phyloP scores from a whole-genome alignment of 2,797 vertebrate species.

The Eulemur coronatus region DNA sequence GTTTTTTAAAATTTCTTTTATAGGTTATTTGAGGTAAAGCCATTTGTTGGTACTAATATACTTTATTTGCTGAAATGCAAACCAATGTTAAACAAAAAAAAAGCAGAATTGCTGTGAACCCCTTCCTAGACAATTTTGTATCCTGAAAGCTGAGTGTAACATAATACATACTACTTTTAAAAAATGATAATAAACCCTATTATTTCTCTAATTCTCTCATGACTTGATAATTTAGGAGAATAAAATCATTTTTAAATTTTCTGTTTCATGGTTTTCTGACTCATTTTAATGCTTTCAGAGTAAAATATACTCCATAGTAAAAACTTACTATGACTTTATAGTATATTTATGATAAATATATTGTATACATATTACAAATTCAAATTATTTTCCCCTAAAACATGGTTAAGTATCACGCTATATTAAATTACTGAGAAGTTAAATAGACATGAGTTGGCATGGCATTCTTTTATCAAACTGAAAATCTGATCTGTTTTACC shows the following conservation, averaged over 20 bases:
- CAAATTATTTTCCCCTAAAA: neutral
- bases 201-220: neutral
- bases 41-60: neutral
- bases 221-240: neutral
- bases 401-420: neutral
- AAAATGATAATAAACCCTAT: neutral
- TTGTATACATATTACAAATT: neutral
- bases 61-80: slow-evolving; percentile 46
- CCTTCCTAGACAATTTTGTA: neutral
- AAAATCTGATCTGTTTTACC: slow-evolving; percentile 10
- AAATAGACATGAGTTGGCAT: neutral
- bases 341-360: neutral
- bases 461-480: neutral
- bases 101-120: neutral
- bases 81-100: neutral
- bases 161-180: neutral
- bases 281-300: neutral
- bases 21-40: neutral
- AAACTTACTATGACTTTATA: neutral
- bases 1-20: neutral
- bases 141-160: neutral
- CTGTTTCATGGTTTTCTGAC: neutral
- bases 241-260: neutral
- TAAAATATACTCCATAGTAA: neutral
- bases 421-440: slow-evolving; percentile 32